Base-by-base conservation (phyloP, 2,888 invertebrate species). In the Latheticus oryzae region DNA sequence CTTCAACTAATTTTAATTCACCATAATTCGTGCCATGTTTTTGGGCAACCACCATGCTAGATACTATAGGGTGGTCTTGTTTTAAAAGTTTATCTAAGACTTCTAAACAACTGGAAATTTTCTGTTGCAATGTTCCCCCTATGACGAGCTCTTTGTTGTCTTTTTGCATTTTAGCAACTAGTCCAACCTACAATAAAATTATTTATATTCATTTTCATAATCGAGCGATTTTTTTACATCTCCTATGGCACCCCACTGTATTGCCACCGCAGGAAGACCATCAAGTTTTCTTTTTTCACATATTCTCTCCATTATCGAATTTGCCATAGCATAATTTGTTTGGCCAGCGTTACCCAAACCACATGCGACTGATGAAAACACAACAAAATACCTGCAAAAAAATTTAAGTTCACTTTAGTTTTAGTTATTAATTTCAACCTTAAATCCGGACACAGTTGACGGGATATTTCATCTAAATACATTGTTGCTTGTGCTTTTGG, bases 401-500 rank as follows among this genome's bases (percentile, higher is more conserved):
- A 19, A 32, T n/a, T n/a, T n/a, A n/a, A n/a, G n/a, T n/a, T n/a
- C n/a, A n/a, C n/a, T n/a, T n/a, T n/a, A n/a, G n/a, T n/a, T n/a
- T n/a, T n/a, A n/a, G n/a, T n/a, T n/a, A n/a, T n/a, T n/a, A n/a
- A n/a, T n/a, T n/a, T n/a, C n/a, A 57, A 70, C 72, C 66, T 66
- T 33, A 74, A 59, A 32, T 62, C 45, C 11, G 71, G 71, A 52
- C 73, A 74, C 17, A 62, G 13, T 13, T 47, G 38, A 35, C 73
- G 65, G 1, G 72, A 64, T 0, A 72, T 73, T 55, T 82, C 80
- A 74, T 97, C 95, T 62, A 96, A 80, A 73, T 90, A 81, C 68
- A 85, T 78, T 0, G 95, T 94, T 0, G 91, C 93, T n/a, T 81
- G 66, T 0, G 93, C 91, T 78, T 96, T 96, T 0, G 95, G 92